Evolutionary conservation across 2,113 vertebrate genomes (phyloP), one percentile per base, ranked within the genome.

Genomic region (Pristiophorus japonicus): DNA sequence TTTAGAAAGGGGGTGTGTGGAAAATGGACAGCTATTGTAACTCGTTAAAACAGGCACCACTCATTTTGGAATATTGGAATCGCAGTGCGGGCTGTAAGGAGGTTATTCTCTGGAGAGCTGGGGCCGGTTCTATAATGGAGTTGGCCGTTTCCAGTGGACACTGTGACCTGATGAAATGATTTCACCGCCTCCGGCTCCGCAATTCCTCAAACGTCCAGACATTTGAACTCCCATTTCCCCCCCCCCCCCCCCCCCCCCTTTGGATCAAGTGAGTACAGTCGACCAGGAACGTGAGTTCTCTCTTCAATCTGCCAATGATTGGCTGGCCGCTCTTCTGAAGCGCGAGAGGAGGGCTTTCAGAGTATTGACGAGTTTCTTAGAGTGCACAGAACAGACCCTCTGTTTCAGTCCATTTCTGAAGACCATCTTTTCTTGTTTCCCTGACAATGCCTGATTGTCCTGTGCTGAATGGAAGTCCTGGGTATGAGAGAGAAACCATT

Each of bases 321-420:
- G 59, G 34, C 55, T 91, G 27, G 5, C 34, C 63, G 88, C 59
- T n/a, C 88, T 92, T 18, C 6, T 18, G 20, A 92, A 94, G 30
- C 6, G 70, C 11, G 70, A 27, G 70, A 81, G 59, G n/a, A n/a
- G n/a, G n/a, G 42, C n/a, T 63, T 92, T 92, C 88, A 70, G 93
- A 67, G 65, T 47, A 94, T 94, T 94, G 93, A 94, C 73, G 93
- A 51, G 91, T 94, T 59, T 90, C 30, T 55, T 22, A 66, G 62
- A 66, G 34, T 63, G 88, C n/a, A 38, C 59, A 92, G 88, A 92
- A 65, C 59, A 92, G 88, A 92, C 34, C 88, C 88, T n/a, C 59
- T 73, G 38, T 94, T 67, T 94, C 93, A 94, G 38, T 34, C 22
- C 22, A 51, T 30, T 94, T 94, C 93, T 94, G 38, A 47, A 94